These are phyloP conservation scores for Sepiola atlantica DNA, from an alignment of 2,888 invertebrate genomes.

Conservation along the genomic window DNA sequence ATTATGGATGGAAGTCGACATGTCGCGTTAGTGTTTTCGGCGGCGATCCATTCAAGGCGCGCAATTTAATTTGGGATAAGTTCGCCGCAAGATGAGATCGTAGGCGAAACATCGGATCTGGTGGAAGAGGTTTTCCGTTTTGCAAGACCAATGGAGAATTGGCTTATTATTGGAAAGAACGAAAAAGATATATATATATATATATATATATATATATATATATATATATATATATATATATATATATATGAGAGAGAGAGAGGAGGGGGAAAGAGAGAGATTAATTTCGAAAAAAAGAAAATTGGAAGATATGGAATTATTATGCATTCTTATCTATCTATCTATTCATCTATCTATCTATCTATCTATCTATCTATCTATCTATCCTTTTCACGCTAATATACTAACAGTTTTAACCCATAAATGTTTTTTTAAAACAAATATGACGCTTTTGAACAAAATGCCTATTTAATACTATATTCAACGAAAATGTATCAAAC, in stretches of 20 bases:
- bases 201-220: too few relatives aligned
- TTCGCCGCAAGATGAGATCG: background rate
- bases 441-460: too few relatives aligned
- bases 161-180: background rate
- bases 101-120: background rate
- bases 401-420: too few relatives aligned
- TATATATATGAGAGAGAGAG: too few relatives aligned
- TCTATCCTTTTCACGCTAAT: too few relatives aligned
- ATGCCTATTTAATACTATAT: too few relatives aligned
- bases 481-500: too few relatives aligned
- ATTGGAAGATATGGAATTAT: too few relatives aligned
- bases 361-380: too few relatives aligned
- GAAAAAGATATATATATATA: background rate
- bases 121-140: background rate
- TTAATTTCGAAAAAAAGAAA: background rate
- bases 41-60: background rate
- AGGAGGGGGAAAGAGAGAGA: background rate
- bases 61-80: slow-evolving; percentile 5
- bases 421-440: too few relatives aligned
- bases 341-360: too few relatives aligned
- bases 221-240: too few relatives aligned
- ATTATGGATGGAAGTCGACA: background rate
- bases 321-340: background rate
- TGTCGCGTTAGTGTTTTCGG: background rate
- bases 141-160: background rate